A percentile compares a stretch with the other conserved stretches of the same genome.
Conservation (phyloP, 2,888 invertebrate species). For the Agrilus biguttatus region DNA sequence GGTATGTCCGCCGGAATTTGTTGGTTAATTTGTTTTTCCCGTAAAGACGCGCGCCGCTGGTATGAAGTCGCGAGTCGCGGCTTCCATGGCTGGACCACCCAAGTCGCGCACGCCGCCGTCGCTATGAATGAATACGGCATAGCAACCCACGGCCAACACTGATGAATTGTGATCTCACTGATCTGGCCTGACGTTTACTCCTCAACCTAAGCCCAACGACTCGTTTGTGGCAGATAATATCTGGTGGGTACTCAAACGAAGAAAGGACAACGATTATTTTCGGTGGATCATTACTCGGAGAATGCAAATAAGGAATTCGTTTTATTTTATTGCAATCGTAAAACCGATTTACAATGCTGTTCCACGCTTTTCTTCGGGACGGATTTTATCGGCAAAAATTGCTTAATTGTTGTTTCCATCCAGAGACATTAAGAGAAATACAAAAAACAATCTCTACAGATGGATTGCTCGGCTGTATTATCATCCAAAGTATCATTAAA, state of each 20-base stretch:
- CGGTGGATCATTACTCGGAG: not conserved
- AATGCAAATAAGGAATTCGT: slow-evolving; percentile 1
- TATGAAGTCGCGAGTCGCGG: slow-evolving; percentile 12
- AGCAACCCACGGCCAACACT: slow-evolving; percentile 22
- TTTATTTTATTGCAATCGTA: not conserved
- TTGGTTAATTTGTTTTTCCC: not conserved
- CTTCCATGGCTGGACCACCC: slow-evolving; percentile 18
- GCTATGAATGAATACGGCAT: slow-evolving; percentile 26
- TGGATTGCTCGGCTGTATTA: too few species aligned
- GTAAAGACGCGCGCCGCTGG: slow-evolving; percentile 2
- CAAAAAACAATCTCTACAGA: too few species aligned
- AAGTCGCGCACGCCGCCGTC: slow-evolving; percentile 20
- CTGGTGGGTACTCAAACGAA: slow-evolving; percentile 1
- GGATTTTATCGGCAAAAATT: too few species aligned
- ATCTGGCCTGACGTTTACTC: slow-evolving; percentile 25
- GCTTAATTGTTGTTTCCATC: too few species aligned
- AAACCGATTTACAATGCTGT: too few species aligned
- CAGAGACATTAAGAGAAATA: too few species aligned
- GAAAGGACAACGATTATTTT: too few species aligned
- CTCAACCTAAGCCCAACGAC: slow-evolving; percentile 9
- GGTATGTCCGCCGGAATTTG: too few species aligned
- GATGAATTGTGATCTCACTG: slow-evolving; percentile 27
- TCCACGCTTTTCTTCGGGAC: too few species aligned
- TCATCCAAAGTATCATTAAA: too few species aligned
- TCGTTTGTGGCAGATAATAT: slow-evolving; percentile 10